These are phyloP conservation scores for Arrhopalites spinosus DNA, from an alignment of 2,888 invertebrate genomes.

Conservation along the genomic window DNA sequence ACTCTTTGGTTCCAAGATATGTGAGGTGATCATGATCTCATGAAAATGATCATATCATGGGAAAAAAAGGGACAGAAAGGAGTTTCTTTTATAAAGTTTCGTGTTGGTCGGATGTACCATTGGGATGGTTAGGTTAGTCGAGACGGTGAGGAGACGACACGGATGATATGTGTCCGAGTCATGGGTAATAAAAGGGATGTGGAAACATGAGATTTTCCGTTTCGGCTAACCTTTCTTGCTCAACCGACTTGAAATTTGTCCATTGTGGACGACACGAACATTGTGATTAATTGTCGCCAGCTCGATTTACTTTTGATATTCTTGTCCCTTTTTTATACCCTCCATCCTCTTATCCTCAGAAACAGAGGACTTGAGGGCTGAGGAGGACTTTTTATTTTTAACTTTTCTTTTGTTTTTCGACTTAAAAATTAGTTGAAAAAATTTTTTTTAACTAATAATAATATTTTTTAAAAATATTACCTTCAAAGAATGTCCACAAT, in stretches of 20 bases:
- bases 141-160: not conserved
- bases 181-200: slow-evolving; percentile 17
- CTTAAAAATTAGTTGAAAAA: not conserved
- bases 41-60: slow-evolving; percentile 15
- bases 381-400: not conserved
- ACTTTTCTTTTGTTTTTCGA: not conserved
- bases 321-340: not conserved
- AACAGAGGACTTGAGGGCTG: not conserved
- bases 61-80: slow-evolving; percentile 1
- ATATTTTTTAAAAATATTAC: too few relatives aligned
- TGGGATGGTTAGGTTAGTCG: not conserved
- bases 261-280: slow-evolving; percentile 3
- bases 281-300: slow-evolving; percentile 23
- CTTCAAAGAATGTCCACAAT: slow-evolving; percentile 54
- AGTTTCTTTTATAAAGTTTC: not conserved
- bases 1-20: too few relatives aligned
- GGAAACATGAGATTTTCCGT: slow-evolving; percentile 25
- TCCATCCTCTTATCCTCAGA: not conserved
- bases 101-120: too few relatives aligned
- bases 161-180: slow-evolving; percentile 4
- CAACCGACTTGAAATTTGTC: slow-evolving; percentile 17
- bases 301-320: not conserved
- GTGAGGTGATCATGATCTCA: slow-evolving; percentile 12
- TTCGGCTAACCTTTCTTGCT: slow-evolving; percentile 12
- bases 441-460: not conserved